Evolutionary conservation across 2,888 invertebrate species (phyloP), one percentile per base, ranked within the genome.

Genomic region (Asteroscopus sphinx): DNA sequence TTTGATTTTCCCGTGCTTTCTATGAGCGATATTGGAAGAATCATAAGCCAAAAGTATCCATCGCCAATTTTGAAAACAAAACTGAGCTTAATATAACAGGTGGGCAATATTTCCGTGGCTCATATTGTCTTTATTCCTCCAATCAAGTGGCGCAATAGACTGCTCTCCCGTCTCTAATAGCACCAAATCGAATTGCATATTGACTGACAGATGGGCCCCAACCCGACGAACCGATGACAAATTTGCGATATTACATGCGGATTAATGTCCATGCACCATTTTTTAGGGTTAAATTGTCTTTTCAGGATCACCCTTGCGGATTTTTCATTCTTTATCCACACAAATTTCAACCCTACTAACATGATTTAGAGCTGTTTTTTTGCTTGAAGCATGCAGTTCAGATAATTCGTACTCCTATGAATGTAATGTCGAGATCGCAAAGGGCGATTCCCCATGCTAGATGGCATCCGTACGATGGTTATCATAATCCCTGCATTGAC

Each of bases 261-360:
- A 93, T 94, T 94, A 94, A 93, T 93, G 92, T 93, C 91, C 85
- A 79, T 87, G 88, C 88, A 85, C 87, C 88, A 88, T 91, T 94
- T 94, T 93, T 94, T 93, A 93, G 94, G 94, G 93, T 92, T 93
- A 93, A 93, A 93, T 93, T 94, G 94, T 94, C 93, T 93, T 93
- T 93, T 89, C 85, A 82, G 79, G 75, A 89, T 88, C 88, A 86
- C 89, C 90, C 90, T 82, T 72, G 65, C 71, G 49, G 35, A 75
- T 72, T 80, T 81, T 81, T 65, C 47, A 52, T 56, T 36, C 17
- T 11, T 6, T 16, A 11, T n/a, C 6, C 62, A 68, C 9, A 35
- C 17, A 2, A 86, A 69, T 65, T 53, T 57, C 42, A 69, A 72
- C 83, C 66, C 36, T 84, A 79, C 9, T 0, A 3, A 0, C 0